Percentiles rank a stretch among this genome's conserved stretches.
These are phyloP conservation scores for Spizaetus ornatus DNA, from an alignment of 2,113 vertebrate species.

Conservation along the genomic window DNA sequence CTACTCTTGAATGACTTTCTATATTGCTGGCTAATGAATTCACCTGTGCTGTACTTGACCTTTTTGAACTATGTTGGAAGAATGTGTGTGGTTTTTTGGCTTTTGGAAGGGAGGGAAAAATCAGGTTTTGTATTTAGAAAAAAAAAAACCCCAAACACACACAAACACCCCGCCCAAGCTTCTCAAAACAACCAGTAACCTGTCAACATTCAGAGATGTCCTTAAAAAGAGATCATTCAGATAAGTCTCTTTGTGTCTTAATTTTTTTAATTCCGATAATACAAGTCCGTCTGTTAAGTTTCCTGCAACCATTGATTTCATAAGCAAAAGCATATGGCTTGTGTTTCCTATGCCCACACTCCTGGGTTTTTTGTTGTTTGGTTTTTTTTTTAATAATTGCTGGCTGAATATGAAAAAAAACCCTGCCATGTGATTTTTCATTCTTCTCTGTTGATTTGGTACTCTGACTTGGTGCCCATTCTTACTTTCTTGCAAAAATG, in stretches of 20 bases:
- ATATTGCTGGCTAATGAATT: background rate
- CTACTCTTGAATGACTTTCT: background rate
- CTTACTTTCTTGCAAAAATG: background rate
- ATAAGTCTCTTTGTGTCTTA: background rate
- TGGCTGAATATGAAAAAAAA: background rate
- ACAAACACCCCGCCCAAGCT: accelerated
- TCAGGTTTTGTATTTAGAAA: background rate
- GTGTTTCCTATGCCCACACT: accelerated
- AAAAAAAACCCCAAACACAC: background rate
- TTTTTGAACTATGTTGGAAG: background rate
- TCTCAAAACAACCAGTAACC: background rate
- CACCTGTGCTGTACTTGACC: background rate
- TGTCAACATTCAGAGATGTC: background rate
- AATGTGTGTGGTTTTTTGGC: background rate
- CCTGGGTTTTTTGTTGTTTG: background rate
- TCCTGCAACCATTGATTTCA: background rate
- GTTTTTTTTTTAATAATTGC: background rate
- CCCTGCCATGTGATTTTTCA: background rate
- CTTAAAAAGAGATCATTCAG: background rate
- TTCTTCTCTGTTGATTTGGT: background rate
- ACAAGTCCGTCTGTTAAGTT: background rate
- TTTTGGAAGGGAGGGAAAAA: background rate
- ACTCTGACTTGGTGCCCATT: background rate
- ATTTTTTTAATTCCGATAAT: background rate
- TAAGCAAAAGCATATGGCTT: background rate